These are phyloP conservation scores for Petroica traversi DNA, from an alignment of 2,113 vertebrate genomes.

Conservation along the genomic window DNA sequence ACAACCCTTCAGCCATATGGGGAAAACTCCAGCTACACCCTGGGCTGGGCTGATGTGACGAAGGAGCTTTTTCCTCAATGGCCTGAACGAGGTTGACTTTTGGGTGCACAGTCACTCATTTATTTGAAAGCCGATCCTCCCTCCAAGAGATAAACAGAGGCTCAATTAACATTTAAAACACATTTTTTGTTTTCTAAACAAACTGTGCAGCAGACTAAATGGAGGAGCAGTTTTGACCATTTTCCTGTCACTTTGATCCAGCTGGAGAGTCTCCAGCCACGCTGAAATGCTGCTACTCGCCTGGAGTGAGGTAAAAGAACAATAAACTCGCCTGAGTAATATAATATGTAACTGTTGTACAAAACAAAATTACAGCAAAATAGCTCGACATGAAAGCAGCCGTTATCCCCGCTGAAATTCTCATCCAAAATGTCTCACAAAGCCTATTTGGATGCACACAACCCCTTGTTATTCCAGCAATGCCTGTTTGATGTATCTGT, in stretches of 20 bases:
- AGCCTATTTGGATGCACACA: neutral
- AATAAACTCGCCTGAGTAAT: slow-evolving; percentile 67
- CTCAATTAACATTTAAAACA: slow-evolving; percentile 60
- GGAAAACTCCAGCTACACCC: neutral
- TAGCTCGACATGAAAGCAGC: slow-evolving; percentile 30
- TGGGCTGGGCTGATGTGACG: neutral
- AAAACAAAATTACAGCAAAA: slow-evolving; percentile 22
- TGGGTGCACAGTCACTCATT: neutral
- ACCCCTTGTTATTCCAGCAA: neutral
- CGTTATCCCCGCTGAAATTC: neutral
- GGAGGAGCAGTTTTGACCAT: slow-evolving; percentile 24
- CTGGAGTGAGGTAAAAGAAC: slow-evolving; percentile 54
- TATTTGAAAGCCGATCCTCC: slow-evolving; percentile 43
- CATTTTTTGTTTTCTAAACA: slow-evolving; percentile 52
- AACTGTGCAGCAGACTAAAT: slow-evolving; percentile 33
- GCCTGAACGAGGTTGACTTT: neutral
- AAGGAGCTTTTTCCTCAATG: neutral
- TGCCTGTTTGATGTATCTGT: neutral
- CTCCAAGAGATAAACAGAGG: slow-evolving; percentile 44
- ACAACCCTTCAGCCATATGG: neutral
- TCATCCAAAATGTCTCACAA: neutral
- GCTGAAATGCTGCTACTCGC: slow-evolving; percentile 45
- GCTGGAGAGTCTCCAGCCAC: slow-evolving; percentile 48
- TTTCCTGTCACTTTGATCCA: slow-evolving; percentile 53
- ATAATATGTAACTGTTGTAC: slow-evolving; percentile 8